Conservation (phyloP, 2,888 invertebrate species). For the Deilephila porcellus region DNA sequence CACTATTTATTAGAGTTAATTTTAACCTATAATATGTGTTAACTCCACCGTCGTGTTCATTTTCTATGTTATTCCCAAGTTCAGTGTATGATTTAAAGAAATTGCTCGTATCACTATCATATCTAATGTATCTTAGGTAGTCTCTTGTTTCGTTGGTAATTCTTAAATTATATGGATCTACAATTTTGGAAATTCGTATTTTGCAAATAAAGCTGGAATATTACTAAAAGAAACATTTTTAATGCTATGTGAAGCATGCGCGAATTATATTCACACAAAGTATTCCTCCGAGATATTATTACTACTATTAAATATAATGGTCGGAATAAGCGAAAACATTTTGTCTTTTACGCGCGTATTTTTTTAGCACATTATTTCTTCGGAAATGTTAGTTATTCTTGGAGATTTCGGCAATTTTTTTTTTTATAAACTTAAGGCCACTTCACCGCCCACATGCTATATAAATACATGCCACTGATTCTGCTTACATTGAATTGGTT, state of each 20-base stretch:
- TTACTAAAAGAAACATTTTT: background rate
- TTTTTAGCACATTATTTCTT: conserved; percentile 4
- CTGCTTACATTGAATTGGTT: no score
- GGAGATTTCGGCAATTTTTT: background rate
- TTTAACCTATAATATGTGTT: conserved; percentile 49
- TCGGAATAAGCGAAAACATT: background rate
- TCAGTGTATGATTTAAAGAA: conserved; percentile 61
- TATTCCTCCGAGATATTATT: conserved; percentile 17
- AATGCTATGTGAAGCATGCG: background rate
- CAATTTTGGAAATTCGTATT: conserved; percentile 51
- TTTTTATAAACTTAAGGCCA: background rate
- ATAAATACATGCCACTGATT: no score
- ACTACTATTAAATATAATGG: conserved; percentile 5
- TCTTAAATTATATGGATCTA: conserved; percentile 42
- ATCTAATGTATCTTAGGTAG: conserved; percentile 42
- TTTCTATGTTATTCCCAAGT: conserved; percentile 61
- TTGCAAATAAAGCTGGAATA: background rate
- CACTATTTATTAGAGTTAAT: conserved; percentile 50
- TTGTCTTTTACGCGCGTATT: background rate
- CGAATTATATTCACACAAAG: conserved; percentile 10
- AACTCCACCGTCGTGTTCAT: conserved; percentile 53
- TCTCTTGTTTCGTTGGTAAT: conserved; percentile 42
- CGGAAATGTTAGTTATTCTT: background rate
- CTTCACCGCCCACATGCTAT: no score
- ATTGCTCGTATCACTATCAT: conserved; percentile 43